These are phyloP conservation scores for Nephrotoma guestfalica DNA, from an alignment of 2,888 invertebrate genomes.

Conservation along the genomic window DNA sequence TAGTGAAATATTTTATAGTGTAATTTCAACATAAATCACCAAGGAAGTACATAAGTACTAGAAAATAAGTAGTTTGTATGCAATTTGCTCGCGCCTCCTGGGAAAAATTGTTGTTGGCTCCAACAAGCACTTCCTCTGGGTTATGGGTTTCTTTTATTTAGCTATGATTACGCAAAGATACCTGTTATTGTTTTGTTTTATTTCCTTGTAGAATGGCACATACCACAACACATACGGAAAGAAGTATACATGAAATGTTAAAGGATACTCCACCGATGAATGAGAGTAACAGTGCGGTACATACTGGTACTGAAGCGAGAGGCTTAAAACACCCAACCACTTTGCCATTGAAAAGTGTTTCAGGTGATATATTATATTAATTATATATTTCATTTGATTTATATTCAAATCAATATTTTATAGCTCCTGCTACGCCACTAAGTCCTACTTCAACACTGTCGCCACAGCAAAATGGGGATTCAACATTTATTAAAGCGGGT, in stretches of 20 bases:
- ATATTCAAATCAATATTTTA: slow-evolving; percentile 16
- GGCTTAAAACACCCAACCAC: slow-evolving; percentile 48
- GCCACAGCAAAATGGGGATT: slow-evolving; percentile 46
- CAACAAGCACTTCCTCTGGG: too few relatives aligned
- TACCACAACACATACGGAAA: neutral
- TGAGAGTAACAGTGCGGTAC: slow-evolving; percentile 58
- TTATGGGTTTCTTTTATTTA: too few relatives aligned
- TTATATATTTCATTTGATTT: slow-evolving; percentile 9
- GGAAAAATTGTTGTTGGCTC: too few relatives aligned
- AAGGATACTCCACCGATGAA: slow-evolving; percentile 69
- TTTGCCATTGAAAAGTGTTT: slow-evolving; percentile 56
- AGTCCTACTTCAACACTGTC: slow-evolving; percentile 27
- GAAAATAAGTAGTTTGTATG: too few relatives aligned
- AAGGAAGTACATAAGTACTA: too few relatives aligned
- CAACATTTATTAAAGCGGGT: slow-evolving; percentile 39
- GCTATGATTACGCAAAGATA: too few relatives aligned
- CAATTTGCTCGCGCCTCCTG: too few relatives aligned
- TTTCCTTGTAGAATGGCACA: neutral
- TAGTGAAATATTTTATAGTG: too few relatives aligned
- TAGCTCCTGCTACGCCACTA: slow-evolving; percentile 8
- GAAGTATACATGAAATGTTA: slow-evolving; percentile 64
- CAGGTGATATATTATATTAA: slow-evolving; percentile 33
- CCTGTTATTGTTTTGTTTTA: too few relatives aligned
- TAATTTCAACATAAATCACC: too few relatives aligned
- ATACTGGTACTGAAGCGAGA: slow-evolving; percentile 55